Evolutionary conservation across 30 jellyfish, hydroid and myxozoan genomes (phyloP), one percentile per base, ranked within the genome.

Genomic region (Nemopilema nomurai): DNA sequence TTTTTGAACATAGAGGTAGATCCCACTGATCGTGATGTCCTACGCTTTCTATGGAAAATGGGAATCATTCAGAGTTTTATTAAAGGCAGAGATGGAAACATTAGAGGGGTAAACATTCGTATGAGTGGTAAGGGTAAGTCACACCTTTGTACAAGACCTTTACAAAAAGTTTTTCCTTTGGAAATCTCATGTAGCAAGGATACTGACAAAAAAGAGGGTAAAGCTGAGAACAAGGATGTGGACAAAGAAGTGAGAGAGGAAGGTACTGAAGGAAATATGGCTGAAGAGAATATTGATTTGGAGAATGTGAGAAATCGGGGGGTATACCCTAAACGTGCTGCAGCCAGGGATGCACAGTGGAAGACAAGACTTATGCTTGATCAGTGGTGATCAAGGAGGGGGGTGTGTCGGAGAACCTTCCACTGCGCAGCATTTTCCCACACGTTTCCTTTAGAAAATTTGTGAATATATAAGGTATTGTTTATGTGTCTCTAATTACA

Each of bases 11-110:
- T 70, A 18, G 77, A 71, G 52, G 53, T 82, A 18, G 71, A 74
- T 68, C 87, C 79, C 33, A 62, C 63, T 30, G 89, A 84, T 33
- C 24, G 88, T 26, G 92, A 84, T 62, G 28, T 77, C 87, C 73
- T 84, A 28, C 74, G 92, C 32, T 84, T 84, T 73, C 62, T 84
- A 68, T 84, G 89, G 74, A 65, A 65, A 27, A 27, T 65, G 29
- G 74, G 74, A 65, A 65, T 23, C 32, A 27, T 65, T 65, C 29
- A 65, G 32, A 27, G 32, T 21, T 27, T 65, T 65, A 65, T 65
- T 27, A 65, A 21, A 21, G 74, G 74, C 32, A 65, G 74, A 65
- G 32, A 65, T 21, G 74, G 74, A 21, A 65, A 21, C 32, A 65
- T 65, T 27, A 65, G 74, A 27, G 74, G 74, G 74, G 74, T 27